Percentiles rank a stretch among this genome's conserved stretches.
phyloP scores from a whole-genome alignment of 2,113 vertebrate genomes.

The Lota lota region DNA sequence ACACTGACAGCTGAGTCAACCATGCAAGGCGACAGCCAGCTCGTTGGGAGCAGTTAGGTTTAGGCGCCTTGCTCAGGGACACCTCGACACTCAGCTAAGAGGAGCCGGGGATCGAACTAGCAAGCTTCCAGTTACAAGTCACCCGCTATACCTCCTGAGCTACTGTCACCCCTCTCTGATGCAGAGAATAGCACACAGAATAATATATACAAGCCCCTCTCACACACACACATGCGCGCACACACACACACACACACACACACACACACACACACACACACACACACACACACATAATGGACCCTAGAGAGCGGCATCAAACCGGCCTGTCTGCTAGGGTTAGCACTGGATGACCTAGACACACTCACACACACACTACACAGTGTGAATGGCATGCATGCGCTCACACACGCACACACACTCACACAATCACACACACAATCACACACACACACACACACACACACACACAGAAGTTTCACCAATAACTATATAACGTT shows the following conservation, averaged over 20 bases:
- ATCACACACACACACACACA: not conserved
- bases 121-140: too few relatives aligned
- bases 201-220: conserved; percentile 33
- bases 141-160: too few relatives aligned
- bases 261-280: conserved; percentile 40
- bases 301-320: conserved; percentile 89
- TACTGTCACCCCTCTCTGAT: too few relatives aligned
- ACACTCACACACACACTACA: conserved; percentile 24
- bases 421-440: not conserved
- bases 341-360: conserved; percentile 67
- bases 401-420: not conserved
- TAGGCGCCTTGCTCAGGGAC: too few relatives aligned
- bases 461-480: not conserved
- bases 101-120: too few relatives aligned
- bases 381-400: not conserved
- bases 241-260: conserved; percentile 1
- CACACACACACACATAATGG: conserved; percentile 55
- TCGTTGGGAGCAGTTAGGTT: too few relatives aligned
- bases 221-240: too few relatives aligned
- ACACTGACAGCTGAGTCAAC: too few relatives aligned
- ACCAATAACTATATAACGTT: not conserved
- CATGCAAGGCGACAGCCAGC: too few relatives aligned
- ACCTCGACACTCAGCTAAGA: too few relatives aligned
- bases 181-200: not conserved
- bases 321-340: conserved; percentile 93